These are phyloP conservation scores for Lytechinus pictus DNA, from an alignment of 35 echinoderm and acorn worm genomes.

Conservation along the genomic window DNA sequence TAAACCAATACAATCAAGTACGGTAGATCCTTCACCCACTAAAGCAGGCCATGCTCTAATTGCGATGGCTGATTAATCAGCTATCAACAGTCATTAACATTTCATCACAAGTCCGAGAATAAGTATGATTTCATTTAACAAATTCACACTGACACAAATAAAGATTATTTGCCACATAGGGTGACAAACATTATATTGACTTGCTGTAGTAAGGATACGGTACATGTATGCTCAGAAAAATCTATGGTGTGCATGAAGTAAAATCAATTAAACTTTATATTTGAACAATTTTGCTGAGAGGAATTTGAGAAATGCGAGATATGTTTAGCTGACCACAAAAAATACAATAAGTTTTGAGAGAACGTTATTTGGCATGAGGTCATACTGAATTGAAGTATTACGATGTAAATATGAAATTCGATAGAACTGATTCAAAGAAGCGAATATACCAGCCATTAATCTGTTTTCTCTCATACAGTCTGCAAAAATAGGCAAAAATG, in stretches of 20 bases:
- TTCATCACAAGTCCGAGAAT: not conserved
- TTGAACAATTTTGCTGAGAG: not conserved
- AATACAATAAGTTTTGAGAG: not conserved
- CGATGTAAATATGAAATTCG: not conserved
- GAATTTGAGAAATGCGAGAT: not conserved
- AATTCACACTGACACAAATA: not conserved
- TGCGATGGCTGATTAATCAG: not conserved
- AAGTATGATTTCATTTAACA: not conserved
- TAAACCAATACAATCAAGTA: no score
- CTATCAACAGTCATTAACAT: not conserved
- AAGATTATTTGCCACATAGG: not conserved
- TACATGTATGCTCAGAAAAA: no score
- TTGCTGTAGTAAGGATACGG: not conserved
- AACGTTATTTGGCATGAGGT: not conserved
- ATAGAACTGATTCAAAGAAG: not conserved
- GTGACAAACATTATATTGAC: not conserved
- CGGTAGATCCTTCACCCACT: not conserved
- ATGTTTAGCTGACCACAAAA: not conserved
- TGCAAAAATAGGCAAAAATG: not conserved
- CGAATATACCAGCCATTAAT: no score
- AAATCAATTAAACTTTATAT: not conserved
- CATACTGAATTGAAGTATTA: not conserved
- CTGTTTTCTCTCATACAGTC: not conserved
- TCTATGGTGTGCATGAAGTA: not conserved
- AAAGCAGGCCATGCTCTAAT: not conserved